Conservation (phyloP, 2,888 invertebrate genomes). For the Synanthedon vespiformis region DNA sequence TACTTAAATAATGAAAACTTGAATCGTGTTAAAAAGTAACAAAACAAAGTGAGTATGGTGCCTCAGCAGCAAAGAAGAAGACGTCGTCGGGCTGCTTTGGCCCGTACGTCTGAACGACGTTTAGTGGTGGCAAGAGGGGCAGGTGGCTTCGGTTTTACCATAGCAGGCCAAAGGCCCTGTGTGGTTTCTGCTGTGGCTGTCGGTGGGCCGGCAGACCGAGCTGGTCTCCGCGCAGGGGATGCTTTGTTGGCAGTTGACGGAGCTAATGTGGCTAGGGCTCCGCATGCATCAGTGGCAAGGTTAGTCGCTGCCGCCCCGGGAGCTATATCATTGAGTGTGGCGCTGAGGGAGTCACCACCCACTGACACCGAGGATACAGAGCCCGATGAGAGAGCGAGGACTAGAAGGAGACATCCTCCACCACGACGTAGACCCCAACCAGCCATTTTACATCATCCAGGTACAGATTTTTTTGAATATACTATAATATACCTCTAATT, state of each 20-base stretch:
- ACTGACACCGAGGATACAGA: constrained; percentile 62
- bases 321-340: constrained; percentile 85
- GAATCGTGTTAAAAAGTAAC: not conserved
- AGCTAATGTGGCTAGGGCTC: constrained; percentile 88
- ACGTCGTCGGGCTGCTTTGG: constrained; percentile 48
- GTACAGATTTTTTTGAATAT: constrained; percentile 12
- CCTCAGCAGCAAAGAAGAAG: constrained; percentile 61
- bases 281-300: constrained; percentile 93
- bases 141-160: constrained; percentile 97
- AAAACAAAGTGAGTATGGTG: constrained; percentile 36
- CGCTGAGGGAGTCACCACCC: constrained; percentile 63
- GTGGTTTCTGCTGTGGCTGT: constrained; percentile 93
- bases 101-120: constrained; percentile 75
- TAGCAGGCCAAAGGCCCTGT: constrained; percentile 96
- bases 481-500: not conserved
- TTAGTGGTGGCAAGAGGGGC: constrained; percentile 88
- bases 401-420: constrained; percentile 51
- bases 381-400: constrained; percentile 54
- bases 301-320: constrained; percentile 90
- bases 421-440: constrained; percentile 51
- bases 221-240: constrained; percentile 92
- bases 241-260: constrained; percentile 93
- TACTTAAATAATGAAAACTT: not conserved
- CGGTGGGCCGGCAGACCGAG: constrained; percentile 87
- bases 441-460: constrained; percentile 47